Evolutionary conservation across 2,113 vertebrate genomes (phyloP).

Genomic region (Notechis scutatus): DNA sequence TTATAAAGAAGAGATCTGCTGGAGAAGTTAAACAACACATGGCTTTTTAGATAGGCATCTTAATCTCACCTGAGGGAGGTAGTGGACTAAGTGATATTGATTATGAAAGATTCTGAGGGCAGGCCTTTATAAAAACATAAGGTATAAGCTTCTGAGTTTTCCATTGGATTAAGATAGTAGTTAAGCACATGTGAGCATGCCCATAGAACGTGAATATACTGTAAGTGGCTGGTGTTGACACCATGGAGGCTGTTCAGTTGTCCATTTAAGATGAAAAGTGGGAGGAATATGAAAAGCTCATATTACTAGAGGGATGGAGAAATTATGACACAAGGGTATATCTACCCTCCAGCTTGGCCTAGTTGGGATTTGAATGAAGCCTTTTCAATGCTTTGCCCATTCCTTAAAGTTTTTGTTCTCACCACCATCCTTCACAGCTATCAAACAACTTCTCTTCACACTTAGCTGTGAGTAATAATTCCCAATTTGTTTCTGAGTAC

Average conservation of each 20-base stretch:
- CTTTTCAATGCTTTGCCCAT: neutral
- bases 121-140: neutral
- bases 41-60: neutral
- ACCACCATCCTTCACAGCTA: neutral
- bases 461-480: neutral
- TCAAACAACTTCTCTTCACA: neutral
- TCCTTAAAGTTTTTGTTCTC: neutral
- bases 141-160: neutral
- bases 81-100: neutral
- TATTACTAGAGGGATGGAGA: neutral
- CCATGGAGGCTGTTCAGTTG: neutral
- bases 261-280: neutral
- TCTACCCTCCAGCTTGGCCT: neutral
- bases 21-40: neutral
- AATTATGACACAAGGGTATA: neutral
- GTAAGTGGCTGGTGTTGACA: neutral
- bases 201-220: neutral
- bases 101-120: neutral
- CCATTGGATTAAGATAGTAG: neutral
- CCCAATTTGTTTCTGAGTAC: neutral
- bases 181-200: neutral
- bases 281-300: neutral
- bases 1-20: neutral
- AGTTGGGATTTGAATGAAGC: neutral
- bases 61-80: too few species aligned